Percentiles rank a stretch among this genome's conserved stretches.
Conservation (phyloP, 2,888 invertebrate genomes). For the Apotomis betuletana region DNA sequence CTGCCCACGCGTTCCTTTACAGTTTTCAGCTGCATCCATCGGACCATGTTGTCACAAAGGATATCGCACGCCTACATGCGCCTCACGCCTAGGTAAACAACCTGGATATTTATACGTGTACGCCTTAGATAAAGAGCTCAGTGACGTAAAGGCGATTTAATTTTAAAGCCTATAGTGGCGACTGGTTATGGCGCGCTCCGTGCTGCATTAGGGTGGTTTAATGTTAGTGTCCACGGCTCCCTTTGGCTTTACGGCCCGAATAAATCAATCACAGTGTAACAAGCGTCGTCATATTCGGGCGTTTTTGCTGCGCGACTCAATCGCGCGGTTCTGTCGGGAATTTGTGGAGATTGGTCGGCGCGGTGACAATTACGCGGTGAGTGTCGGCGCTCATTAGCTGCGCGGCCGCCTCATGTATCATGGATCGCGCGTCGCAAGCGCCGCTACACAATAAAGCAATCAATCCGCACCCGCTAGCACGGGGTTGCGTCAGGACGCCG, state of each 20-base stretch:
- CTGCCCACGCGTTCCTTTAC: conserved; percentile 33
- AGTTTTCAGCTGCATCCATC: conserved; percentile 34
- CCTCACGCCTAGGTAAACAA: conserved; percentile 12
- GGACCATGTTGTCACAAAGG: conserved; percentile 14
- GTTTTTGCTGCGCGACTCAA: conserved; percentile 67
- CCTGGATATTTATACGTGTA: conserved; percentile 1
- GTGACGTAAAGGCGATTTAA: conserved; percentile 8
- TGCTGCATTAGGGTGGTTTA: conserved; percentile 36
- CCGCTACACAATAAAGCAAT: conserved; percentile 79
- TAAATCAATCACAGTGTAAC: conserved; percentile 67
- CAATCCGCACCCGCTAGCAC: conserved; percentile 65
- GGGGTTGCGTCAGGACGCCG: conserved; percentile 47
- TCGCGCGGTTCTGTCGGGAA: conserved; percentile 54
- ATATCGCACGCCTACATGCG: conserved; percentile 13
- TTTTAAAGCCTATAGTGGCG: conserved; percentile 16
- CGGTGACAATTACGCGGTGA: conserved; percentile 73
- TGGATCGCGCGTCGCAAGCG: conserved; percentile 74
- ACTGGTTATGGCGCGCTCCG: conserved; percentile 27
- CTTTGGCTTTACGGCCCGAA: conserved; percentile 57
- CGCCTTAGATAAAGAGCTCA: conserved; percentile 1
- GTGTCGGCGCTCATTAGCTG: conserved; percentile 71
- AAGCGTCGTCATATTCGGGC: conserved; percentile 61
- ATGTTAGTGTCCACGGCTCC: conserved; percentile 32
- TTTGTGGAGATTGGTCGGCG: conserved; percentile 57
- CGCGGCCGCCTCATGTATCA: conserved; percentile 77